phyloP scores from a whole-genome alignment of 2,113 vertebrate genomes.

The Serinus canaria region DNA sequence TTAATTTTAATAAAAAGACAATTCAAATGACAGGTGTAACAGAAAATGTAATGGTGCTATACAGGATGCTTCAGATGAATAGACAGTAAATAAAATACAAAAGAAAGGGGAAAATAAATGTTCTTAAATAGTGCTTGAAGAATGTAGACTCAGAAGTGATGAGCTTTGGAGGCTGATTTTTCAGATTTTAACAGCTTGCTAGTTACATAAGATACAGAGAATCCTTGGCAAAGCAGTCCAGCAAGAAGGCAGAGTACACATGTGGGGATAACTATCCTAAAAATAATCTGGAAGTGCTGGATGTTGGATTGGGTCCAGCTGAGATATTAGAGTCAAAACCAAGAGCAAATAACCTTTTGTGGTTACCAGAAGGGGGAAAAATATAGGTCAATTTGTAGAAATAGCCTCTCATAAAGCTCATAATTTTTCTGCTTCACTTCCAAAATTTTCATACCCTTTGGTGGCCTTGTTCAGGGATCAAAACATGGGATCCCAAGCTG shows the following conservation, averaged over 20 bases:
- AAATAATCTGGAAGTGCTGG: not conserved
- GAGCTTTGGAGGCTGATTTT: not conserved
- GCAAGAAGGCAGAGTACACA: not conserved
- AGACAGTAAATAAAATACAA: not conserved
- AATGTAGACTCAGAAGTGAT: not conserved
- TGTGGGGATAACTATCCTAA: not conserved
- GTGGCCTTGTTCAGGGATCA: not conserved
- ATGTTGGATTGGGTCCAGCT: not conserved
- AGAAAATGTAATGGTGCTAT: not conserved
- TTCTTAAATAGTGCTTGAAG: not conserved
- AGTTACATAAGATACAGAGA: conserved; percentile 20
- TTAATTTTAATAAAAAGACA: not conserved
- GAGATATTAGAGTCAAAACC: not conserved
- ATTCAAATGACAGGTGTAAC: not conserved
- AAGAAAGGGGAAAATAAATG: not conserved
- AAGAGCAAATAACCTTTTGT: not conserved
- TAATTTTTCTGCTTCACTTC: not conserved
- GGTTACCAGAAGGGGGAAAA: not conserved
- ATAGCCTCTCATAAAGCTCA: not conserved
- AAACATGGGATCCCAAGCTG: not conserved
- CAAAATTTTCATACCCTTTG: not conserved
- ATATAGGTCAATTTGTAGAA: not conserved
- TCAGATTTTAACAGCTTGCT: conserved; percentile 9
- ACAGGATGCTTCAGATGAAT: not conserved
- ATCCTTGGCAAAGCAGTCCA: conserved; percentile 15